Base-by-base conservation (phyloP, 2,888 invertebrate species). In the Rapana venosa region DNA sequence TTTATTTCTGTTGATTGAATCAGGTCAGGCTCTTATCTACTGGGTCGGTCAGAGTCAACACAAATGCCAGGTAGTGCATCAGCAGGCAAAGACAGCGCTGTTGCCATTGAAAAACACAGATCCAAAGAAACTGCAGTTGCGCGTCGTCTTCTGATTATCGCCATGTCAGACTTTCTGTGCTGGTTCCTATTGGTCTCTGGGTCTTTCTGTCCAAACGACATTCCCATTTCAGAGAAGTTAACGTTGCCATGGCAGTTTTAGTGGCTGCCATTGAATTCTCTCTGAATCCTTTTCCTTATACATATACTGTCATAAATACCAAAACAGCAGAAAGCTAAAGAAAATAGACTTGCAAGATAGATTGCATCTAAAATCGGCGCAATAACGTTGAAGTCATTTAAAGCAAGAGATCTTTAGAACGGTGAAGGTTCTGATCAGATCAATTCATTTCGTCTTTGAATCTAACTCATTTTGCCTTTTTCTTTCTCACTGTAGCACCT, bases 91-190 rank as follows among this genome's bases (percentile, higher is more conserved):
- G 77, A 77, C 8, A 74, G n/a, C 13, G n/a, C 13, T 13, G 74
- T 74, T 74, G 6, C 15, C 30, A 77, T 32, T 2, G 77, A 77
- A 8, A 32, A 30, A 11, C 11, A 30, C 77, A 30, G 77, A 15
- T 77, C 77, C 77, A 61, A 32, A 32, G 56, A 30, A 32, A 61
- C 61, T 30, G 30, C 32, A 17, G 30, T 86, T 20, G 85, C 85
- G 20, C 58, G 85, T 17, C 85, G 85, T 58, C 85, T 86, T 30
- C 85, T 86, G 11, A 26, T 56, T 20, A 58, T 86, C 35, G 85
- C 58, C 61, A 86, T 86, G 85, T 86, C 85, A 56, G 61, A 86
- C 32, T 86, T 86, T 56, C n/a, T 86, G 85, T 86, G 85, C 85
- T 86, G 85, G 85, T 86, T 35, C 85, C 85, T 26, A 86, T 86